phyloP scores from a whole-genome alignment of 2,797 vertebrate genomes.

The Eutrigla gurnardus region DNA sequence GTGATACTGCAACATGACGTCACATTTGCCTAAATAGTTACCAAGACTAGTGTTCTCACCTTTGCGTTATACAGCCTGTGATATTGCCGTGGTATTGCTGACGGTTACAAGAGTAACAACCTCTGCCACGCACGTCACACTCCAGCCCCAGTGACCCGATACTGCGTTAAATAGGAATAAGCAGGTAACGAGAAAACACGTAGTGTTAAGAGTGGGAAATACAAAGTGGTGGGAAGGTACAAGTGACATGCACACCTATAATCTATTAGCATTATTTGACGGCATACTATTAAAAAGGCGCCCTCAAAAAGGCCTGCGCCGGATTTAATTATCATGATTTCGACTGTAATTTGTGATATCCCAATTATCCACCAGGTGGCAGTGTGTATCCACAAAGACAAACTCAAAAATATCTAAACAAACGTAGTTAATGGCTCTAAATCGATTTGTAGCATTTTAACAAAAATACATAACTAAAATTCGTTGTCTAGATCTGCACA shows the following conservation, averaged over 20 bases:
- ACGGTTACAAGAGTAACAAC: too few relatives aligned
- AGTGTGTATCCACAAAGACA: slow-evolving; percentile 7
- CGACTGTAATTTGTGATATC: background rate
- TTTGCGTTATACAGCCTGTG: too few relatives aligned
- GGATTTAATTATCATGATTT: background rate
- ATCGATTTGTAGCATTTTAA: too few relatives aligned
- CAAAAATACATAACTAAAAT: too few relatives aligned
- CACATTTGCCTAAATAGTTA: accelerated
- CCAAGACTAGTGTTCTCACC: too few relatives aligned
- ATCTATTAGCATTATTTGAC: background rate
- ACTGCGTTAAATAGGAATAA: background rate
- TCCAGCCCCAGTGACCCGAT: background rate
- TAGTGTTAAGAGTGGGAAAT: background rate
- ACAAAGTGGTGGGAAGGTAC: too few relatives aligned
- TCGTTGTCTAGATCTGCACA: too few relatives aligned
- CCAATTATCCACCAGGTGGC: slow-evolving; percentile 35
- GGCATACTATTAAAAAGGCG: background rate
- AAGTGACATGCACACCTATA: background rate
- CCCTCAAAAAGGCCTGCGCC: background rate
- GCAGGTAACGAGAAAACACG: background rate
- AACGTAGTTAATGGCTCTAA: too few relatives aligned
- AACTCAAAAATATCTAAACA: too few relatives aligned
- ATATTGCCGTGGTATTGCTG: too few relatives aligned
- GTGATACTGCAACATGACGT: accelerated
- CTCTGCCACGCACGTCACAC: too few relatives aligned